Evolutionary conservation across 2,113 vertebrate genomes (phyloP).

Genomic region (Eolophus roseicapilla): DNA sequence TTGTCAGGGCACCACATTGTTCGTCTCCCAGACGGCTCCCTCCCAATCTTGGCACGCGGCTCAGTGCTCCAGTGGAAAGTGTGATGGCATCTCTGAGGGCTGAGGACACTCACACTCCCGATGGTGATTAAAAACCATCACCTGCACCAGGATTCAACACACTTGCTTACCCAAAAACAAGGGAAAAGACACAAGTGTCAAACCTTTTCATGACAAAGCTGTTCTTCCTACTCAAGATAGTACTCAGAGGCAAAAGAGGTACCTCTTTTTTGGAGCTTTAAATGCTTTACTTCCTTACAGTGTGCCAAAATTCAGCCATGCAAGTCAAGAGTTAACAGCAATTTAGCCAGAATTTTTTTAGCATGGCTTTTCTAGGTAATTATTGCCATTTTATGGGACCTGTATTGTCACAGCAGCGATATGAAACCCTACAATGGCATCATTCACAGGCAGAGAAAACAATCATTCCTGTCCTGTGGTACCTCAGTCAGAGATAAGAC

Average conservation of each 20-base stretch:
- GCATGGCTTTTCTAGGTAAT: background rate
- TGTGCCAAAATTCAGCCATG: background rate
- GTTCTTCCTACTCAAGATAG: background rate
- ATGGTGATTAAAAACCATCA: background rate
- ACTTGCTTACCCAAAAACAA: background rate
- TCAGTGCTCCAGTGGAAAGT: background rate
- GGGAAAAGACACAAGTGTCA: background rate
- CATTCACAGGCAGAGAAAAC: background rate
- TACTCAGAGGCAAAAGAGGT: background rate
- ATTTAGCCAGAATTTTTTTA: background rate
- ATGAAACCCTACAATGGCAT: background rate
- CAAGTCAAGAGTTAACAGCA: background rate
- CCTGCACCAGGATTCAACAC: background rate
- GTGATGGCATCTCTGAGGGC: background rate
- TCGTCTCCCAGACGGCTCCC: background rate
- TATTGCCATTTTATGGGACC: background rate
- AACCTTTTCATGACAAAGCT: background rate
- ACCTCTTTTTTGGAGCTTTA: background rate
- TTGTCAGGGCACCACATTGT: background rate
- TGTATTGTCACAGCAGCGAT: background rate
- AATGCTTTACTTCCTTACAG: background rate
- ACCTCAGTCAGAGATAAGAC: background rate
- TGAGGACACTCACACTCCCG: accelerated
- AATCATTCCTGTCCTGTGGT: background rate
- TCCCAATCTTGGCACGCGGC: accelerated